phyloP scores from a whole-genome alignment of 2,113 vertebrate genomes.

The Osmerus mordax region DNA sequence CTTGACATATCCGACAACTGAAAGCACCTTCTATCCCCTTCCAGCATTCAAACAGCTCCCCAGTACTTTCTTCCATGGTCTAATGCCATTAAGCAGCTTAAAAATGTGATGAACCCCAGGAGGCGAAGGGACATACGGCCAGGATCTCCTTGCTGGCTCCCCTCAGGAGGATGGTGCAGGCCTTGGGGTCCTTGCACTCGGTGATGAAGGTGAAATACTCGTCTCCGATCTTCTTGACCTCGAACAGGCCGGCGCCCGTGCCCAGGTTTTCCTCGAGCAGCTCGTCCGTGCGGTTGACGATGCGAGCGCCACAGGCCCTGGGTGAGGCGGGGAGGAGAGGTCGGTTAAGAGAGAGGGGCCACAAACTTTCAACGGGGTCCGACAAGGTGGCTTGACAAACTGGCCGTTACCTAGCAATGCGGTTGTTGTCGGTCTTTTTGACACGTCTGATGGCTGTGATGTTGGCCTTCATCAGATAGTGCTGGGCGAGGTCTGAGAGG shows the following conservation, averaged over 20 bases:
- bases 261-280: slow-evolving; percentile 84
- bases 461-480: slow-evolving; percentile 85
- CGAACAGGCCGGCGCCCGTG: slow-evolving; percentile 78
- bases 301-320: slow-evolving; percentile 85
- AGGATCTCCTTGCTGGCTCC: slow-evolving; percentile 89
- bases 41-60: no score
- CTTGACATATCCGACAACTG: not conserved
- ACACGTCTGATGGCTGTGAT: slow-evolving; percentile 83
- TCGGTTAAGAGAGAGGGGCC: not conserved
- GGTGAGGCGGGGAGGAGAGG: not conserved
- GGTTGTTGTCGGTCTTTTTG: slow-evolving; percentile 85
- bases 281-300: slow-evolving; percentile 83
- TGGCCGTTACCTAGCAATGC: slow-evolving; percentile 76
- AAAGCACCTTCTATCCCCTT: no score
- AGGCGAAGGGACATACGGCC: slow-evolving; percentile 61
- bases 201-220: slow-evolving; percentile 88
- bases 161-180: slow-evolving; percentile 83
- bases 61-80: no score
- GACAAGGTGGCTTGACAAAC: not conserved
- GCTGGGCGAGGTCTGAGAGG: slow-evolving; percentile 81
- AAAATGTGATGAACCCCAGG: no score
- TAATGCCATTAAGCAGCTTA: no score
- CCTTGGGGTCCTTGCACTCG: slow-evolving; percentile 86
- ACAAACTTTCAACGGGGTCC: no score
- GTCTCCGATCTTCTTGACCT: slow-evolving; percentile 88